Evolutionary conservation across 2,797 vertebrate genomes (phyloP).

Genomic region (Platyrinchus mystaceus): DNA sequence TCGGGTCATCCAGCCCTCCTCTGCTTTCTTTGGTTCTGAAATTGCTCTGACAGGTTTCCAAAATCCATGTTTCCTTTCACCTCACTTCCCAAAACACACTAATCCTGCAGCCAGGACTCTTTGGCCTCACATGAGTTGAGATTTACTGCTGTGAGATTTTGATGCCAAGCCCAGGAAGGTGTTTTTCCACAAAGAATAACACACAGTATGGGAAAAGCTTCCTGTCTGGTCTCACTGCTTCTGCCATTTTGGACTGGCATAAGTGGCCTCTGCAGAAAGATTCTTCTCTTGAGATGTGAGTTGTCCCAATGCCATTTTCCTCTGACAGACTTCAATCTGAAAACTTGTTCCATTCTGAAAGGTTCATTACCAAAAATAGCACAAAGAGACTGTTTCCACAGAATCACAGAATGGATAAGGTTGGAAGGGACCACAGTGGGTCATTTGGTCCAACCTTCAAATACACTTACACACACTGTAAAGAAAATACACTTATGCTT

Average conservation of each 20-base stretch:
- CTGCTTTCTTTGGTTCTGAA: background rate
- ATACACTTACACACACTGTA: background rate
- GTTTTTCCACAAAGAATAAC: conserved; percentile 23
- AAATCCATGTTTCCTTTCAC: background rate
- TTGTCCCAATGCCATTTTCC: conserved; percentile 11
- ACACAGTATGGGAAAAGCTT: background rate
- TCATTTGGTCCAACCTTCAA: background rate
- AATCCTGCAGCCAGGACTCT: background rate
- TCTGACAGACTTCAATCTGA: background rate
- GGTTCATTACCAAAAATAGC: background rate
- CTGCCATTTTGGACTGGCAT: background rate
- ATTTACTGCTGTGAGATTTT: conserved; percentile 7
- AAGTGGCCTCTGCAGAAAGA: background rate
- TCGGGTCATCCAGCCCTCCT: background rate
- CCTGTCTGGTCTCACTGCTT: background rate
- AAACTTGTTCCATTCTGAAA: background rate
- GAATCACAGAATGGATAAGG: too few species aligned
- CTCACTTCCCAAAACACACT: background rate
- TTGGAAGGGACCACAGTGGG: background rate
- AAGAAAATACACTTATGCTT: background rate
- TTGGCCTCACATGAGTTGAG: background rate
- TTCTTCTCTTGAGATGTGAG: background rate
- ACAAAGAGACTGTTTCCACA: background rate
- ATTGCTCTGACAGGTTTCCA: background rate
- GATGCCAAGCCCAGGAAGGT: background rate